A percentile compares a stretch with the other conserved stretches of the same genome.
Conservation (phyloP, 2,113 vertebrate genomes). For the Poecilia latipinna region DNA sequence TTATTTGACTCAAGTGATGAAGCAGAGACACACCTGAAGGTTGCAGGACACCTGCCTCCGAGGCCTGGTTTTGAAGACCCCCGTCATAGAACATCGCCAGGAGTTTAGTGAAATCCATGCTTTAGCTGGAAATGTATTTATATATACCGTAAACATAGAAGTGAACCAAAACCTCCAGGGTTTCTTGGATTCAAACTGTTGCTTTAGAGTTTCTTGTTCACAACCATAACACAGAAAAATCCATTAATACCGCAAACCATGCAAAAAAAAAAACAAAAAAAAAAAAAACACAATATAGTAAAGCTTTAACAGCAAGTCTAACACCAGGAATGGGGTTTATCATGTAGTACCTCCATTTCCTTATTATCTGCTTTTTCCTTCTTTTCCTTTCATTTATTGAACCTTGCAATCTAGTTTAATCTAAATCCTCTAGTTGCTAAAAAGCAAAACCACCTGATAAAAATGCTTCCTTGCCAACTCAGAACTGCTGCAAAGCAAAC, state of each 20-base stretch:
- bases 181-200: too few species aligned
- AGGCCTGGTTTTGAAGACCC: too few species aligned
- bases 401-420: constrained; percentile 24
- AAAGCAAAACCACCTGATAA: constrained; percentile 17
- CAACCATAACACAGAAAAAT: not conserved
- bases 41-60: too few species aligned
- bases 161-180: too few species aligned
- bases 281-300: not conserved
- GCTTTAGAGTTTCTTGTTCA: not conserved
- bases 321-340: not conserved
- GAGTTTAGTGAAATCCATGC: not conserved
- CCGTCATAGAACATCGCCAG: not conserved
- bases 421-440: constrained; percentile 2
- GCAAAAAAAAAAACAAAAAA: not conserved
- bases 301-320: not conserved
- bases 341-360: not conserved
- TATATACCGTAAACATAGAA: too few species aligned
- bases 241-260: not conserved
- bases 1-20: too few species aligned
- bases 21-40: too few species aligned
- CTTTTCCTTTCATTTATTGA: constrained; percentile 10
- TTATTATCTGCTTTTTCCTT: constrained; percentile 4
- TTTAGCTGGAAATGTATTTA: not conserved
- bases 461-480: constrained; percentile 12
- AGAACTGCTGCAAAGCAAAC: constrained; percentile 35